Evolutionary conservation across 2,797 vertebrate species (phyloP), one percentile per base, ranked within the genome.

Genomic region (Gobionotothen gibberifrons): DNA sequence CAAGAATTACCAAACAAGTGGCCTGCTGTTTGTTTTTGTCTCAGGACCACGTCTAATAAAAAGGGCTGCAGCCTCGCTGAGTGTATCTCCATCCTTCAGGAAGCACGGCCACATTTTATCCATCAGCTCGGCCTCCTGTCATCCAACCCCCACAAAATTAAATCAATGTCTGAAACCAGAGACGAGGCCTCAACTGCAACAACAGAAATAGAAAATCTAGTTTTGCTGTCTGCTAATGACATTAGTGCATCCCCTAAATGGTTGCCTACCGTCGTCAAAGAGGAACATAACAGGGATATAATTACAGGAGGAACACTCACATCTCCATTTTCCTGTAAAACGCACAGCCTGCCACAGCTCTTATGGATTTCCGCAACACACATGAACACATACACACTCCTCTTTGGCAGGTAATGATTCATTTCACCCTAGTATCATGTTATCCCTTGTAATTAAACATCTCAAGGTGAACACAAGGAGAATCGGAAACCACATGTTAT

Each of bases 111-210:
- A 84, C 89, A 88, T 92, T 94, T 93, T 90, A 93, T 91, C 92
- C 89, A 92, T 94, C 93, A 93, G 91, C 90, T 87, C 76, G 26
- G 83, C 89, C 93, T 93, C 92, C 90, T 95, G 94, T 95, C 94
- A 94, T 95, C 94, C 89, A 92, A 92, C 89, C 90, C 85, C 84
- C 32, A 78, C 90, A 59, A 94, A 96, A 96, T 95, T 92, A 93
- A 95, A 96, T 96, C 95, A 95, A 93, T 93, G 91, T 93, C 93
- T 94, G 95, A 96, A 97, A 96, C 94, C 92, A 94, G 95, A 97
- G 93, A 92, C 87, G 86, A 84, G 73, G 87, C 93, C 92, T 93
- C 92, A 95, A 95, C 94, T 94, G 92, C 89, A 87, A 69, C 84
- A 92, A 94, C 95, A 95, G 95, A 96, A 97, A 95, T 95, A 96